Percentiles rank a stretch among this genome's conserved stretches.
These are phyloP conservation scores for Cremastobaeus sp. DNA, from an alignment of 2,888 invertebrate genomes.

Conservation along the genomic window DNA sequence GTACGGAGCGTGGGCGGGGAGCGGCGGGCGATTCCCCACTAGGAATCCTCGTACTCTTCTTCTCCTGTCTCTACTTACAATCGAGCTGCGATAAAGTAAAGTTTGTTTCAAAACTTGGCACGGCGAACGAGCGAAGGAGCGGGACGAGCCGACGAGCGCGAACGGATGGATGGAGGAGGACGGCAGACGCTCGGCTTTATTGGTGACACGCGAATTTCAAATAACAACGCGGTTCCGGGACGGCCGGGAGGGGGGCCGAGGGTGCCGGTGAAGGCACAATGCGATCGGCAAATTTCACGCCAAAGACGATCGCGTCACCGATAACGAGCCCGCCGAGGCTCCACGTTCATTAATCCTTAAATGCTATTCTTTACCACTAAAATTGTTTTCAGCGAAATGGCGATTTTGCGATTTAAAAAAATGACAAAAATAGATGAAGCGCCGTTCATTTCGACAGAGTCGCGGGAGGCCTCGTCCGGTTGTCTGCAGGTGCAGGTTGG, in stretches of 20 bases:
- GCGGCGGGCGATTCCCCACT: constrained; percentile 31
- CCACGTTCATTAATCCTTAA: too few relatives aligned
- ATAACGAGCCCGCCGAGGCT: too few relatives aligned
- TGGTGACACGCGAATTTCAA: constrained; percentile 58
- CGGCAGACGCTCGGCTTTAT: constrained; percentile 38
- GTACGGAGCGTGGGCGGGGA: constrained; percentile 63
- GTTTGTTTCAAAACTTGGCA: constrained; percentile 75
- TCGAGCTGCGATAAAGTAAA: constrained; percentile 75
- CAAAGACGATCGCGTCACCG: too few relatives aligned
- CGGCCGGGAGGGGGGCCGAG: neutral
- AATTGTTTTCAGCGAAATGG: too few relatives aligned
- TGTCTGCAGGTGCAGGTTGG: too few relatives aligned
- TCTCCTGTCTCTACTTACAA: constrained; percentile 61
- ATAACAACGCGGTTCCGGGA: constrained; percentile 36
- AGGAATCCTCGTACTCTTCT: constrained; percentile 4
- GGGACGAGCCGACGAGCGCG: neutral
- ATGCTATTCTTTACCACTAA: too few relatives aligned
- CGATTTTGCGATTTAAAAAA: too few relatives aligned
- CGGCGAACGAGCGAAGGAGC: constrained; percentile 52
- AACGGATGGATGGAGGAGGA: constrained; percentile 27
- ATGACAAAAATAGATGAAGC: too few relatives aligned
- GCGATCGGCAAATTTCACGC: too few relatives aligned
- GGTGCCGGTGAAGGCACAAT: too few relatives aligned
- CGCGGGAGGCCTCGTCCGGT: too few relatives aligned
- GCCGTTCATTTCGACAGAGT: too few relatives aligned